Evolutionary conservation across 2,797 vertebrate species (phyloP).

Genomic region (Nasua narica): DNA sequence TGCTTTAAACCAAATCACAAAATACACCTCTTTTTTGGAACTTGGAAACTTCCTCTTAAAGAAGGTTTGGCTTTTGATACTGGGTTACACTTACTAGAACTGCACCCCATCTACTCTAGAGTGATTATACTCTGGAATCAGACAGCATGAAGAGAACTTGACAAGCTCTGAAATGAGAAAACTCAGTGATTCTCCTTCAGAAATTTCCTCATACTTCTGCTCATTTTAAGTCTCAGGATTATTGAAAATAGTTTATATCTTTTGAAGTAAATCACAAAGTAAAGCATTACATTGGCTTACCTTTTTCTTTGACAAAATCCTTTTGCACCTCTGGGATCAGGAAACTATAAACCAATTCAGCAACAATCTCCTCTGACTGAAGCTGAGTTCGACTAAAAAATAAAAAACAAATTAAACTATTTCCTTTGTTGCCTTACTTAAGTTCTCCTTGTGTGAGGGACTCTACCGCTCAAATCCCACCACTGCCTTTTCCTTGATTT

Average conservation of each 20-base stretch:
- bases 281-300: slow-evolving; percentile 78
- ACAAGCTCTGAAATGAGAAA: neutral
- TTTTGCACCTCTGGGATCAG: slow-evolving; percentile 94
- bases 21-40: slow-evolving; percentile 4
- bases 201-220: neutral
- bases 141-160: neutral
- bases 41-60: neutral
- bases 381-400: slow-evolving; percentile 83
- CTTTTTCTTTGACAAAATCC: slow-evolving; percentile 88
- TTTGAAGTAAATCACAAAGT: neutral
- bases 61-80: neutral
- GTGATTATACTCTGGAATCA: neutral
- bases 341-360: slow-evolving; percentile 94
- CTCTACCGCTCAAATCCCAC: neutral
- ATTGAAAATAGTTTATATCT: slow-evolving; percentile 5
- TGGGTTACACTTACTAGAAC: neutral
- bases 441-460: neutral
- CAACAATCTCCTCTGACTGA: slow-evolving; percentile 95
- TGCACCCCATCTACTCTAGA: neutral
- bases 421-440: neutral
- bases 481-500: neutral
- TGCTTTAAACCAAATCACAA: neutral
- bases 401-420: neutral
- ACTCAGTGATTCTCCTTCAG: neutral
- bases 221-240: neutral